phyloP scores from a whole-genome alignment of 1,140 invertebrate species.

The Drosophila santomea region DNA sequence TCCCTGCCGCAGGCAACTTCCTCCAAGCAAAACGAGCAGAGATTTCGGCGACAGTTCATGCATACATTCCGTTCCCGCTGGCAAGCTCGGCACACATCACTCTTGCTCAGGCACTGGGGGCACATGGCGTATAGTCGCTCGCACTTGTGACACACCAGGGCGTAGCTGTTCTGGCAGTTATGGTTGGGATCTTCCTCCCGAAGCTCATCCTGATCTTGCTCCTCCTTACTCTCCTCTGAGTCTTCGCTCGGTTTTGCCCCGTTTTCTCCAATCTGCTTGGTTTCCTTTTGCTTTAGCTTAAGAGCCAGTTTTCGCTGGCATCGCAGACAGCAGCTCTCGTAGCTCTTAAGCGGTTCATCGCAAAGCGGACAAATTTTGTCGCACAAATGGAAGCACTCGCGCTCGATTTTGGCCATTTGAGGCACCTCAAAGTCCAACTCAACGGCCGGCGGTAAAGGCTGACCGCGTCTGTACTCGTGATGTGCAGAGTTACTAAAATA shows the following conservation, averaged over 20 bases:
- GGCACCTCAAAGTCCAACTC: conserved; percentile 73
- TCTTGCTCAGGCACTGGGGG: conserved; percentile 67
- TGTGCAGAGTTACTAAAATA: conserved; percentile 81
- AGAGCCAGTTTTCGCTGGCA: conserved; percentile 74
- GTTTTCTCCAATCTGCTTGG: not conserved
- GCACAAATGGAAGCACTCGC: conserved; percentile 80
- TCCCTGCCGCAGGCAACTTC: conserved; percentile 72
- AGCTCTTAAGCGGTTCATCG: conserved; percentile 72
- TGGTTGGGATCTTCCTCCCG: conserved; percentile 25
- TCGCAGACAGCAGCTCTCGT: conserved; percentile 75
- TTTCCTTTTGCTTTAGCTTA: conserved; percentile 54
- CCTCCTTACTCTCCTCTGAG: conserved; percentile 5
- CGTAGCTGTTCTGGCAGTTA: conserved; percentile 61
- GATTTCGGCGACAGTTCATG: conserved; percentile 71
- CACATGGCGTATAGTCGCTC: conserved; percentile 75
- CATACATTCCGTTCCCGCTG: conserved; percentile 77
- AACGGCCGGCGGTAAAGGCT: conserved; percentile 59
- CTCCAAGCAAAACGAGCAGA: conserved; percentile 77
- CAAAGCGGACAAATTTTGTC: conserved; percentile 83
- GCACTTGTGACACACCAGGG: conserved; percentile 74
- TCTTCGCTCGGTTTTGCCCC: conserved; percentile 1
- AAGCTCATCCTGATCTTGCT: conserved; percentile 3
- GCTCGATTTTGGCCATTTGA: conserved; percentile 65
- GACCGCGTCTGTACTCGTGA: conserved; percentile 68
- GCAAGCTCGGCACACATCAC: conserved; percentile 68